These are phyloP conservation scores for Thereva nobilitata DNA, from an alignment of 2,888 invertebrate species.

Conservation along the genomic window DNA sequence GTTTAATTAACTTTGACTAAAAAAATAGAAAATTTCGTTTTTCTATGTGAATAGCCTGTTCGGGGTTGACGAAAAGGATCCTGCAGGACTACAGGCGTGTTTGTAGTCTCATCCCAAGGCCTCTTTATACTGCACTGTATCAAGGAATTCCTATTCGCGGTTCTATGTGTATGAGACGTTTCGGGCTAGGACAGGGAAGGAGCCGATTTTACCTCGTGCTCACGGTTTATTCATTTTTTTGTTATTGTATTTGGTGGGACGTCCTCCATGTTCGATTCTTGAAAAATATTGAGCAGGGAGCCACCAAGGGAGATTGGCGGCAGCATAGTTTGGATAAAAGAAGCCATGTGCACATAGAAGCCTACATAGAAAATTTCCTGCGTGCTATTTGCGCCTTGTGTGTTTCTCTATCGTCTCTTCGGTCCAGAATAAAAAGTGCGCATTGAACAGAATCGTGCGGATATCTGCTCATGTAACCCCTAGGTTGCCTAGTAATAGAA, in stretches of 20 bases:
- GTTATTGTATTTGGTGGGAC: slow-evolving; percentile 29
- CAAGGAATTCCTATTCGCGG: slow-evolving; percentile 39
- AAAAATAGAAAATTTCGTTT: slow-evolving; percentile 38
- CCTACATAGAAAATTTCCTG: too few relatives aligned
- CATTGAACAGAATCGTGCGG: slow-evolving; percentile 20
- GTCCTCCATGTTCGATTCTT: slow-evolving; percentile 34
- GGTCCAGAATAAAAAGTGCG: slow-evolving; percentile 14
- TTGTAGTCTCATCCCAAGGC: slow-evolving; percentile 17
- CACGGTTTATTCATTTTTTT: slow-evolving; percentile 31
- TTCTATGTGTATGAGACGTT: slow-evolving; percentile 33
- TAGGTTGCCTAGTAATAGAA: slow-evolving; percentile 24
- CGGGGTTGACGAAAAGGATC: slow-evolving; percentile 29
- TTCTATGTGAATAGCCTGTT: slow-evolving; percentile 25
- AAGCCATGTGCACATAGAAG: too few relatives aligned
- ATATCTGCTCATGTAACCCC: slow-evolving; percentile 26
- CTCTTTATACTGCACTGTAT: slow-evolving; percentile 16
- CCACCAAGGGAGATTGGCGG: slow-evolving; percentile 23
- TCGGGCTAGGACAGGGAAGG: slow-evolving; percentile 20
- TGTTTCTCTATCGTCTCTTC: too few relatives aligned
- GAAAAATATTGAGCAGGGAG: slow-evolving; percentile 20
- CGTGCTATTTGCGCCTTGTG: too few relatives aligned
- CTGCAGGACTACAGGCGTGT: slow-evolving; percentile 6
- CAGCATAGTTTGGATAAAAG: too few relatives aligned
- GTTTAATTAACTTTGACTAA: slow-evolving; percentile 41
- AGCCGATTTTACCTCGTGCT: slow-evolving; percentile 1